These are phyloP conservation scores for Mallateleia sp. DNA, from an alignment of 2,888 invertebrate genomes.

Conservation along the genomic window DNA sequence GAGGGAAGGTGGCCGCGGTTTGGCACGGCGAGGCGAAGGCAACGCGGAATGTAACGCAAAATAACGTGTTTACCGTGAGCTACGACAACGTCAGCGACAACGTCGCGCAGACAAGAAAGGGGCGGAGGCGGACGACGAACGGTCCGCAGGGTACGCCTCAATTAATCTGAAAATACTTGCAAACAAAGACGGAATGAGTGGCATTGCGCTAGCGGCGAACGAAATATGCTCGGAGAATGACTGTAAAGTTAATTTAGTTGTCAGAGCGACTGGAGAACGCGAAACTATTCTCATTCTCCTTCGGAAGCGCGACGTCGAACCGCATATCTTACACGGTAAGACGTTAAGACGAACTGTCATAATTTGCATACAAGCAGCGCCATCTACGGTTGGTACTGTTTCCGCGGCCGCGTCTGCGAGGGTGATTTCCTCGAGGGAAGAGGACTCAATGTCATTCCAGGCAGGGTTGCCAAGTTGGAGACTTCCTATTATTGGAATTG, in stretches of 20 bases:
- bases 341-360: slow-evolving; percentile 41
- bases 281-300: slow-evolving; percentile 77
- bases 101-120: slow-evolving; percentile 71
- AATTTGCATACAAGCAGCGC: slow-evolving; percentile 41
- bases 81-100: slow-evolving; percentile 73
- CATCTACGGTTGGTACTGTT: slow-evolving; percentile 1
- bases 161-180: slow-evolving; percentile 83
- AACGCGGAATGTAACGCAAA: slow-evolving; percentile 73
- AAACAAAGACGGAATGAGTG: slow-evolving; percentile 77
- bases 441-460: background rate
- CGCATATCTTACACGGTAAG: slow-evolving; percentile 36
- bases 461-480: background rate
- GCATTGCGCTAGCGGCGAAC: slow-evolving; percentile 60
- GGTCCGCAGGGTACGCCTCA: slow-evolving; percentile 76
- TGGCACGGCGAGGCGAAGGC: slow-evolving; percentile 54
- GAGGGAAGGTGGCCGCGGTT: slow-evolving; percentile 43
- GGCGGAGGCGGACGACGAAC: slow-evolving; percentile 74
- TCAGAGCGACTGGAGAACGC: slow-evolving; percentile 80
- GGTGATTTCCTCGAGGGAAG: background rate
- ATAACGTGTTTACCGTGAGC: slow-evolving; percentile 74
- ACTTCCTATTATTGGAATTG: background rate
- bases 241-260: slow-evolving; percentile 86
- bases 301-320: slow-evolving; percentile 46
- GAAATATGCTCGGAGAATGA: slow-evolving; percentile 74
- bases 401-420: background rate